Base-by-base conservation (phyloP, 1,140 invertebrate genomes). In the Halictus rubicundus region DNA sequence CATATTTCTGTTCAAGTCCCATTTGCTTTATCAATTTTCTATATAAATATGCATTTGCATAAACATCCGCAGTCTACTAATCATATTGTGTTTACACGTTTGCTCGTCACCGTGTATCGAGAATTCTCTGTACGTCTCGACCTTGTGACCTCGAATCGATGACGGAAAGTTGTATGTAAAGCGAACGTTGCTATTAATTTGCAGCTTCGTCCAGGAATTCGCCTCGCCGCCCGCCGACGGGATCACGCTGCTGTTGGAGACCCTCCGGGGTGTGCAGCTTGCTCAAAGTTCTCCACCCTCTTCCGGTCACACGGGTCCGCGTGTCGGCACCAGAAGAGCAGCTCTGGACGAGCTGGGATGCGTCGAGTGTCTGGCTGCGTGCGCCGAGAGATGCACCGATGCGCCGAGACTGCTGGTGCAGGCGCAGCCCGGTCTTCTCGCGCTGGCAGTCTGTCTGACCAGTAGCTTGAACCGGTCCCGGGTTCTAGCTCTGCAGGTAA, bases 161-260 rank as follows among this genome's bases (percentile, higher is more conserved):
- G n/a, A 39, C 54, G 25, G 7, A 37, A 37, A 72, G 16, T 49
- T 63, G 2, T 68, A 32, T 64, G 32, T 85, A 1, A 59, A 59
- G 37, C 46, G 21, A 25, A 16, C 2, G 19, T 25, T 23, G 19
- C 54, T 25, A 52, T 63, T 82, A 84, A 81, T 83, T 94, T 94
- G 16, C 92, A 97, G 96, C 92, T 98, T 98, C 89, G 96, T 98
- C 0, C 96, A 97, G 92, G 97, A 98, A 92, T 98, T 98, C 92
- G 95, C 97, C 8, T 95, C 96, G 25, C 95, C 96, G 68, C 96
- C 96, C 25, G 94, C 97, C 79, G 97, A 98, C 90, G 98, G 97
- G 4, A 95, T 98, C 0, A 95, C 95, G 0, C 91, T 97, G 52
- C 93, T 98, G 2, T 90, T 98, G 73, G 97, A 98, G 90, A 95